These are phyloP conservation scores for Aselliscus stoliczkanus DNA, from an alignment of 2,797 vertebrate genomes.

Conservation along the genomic window DNA sequence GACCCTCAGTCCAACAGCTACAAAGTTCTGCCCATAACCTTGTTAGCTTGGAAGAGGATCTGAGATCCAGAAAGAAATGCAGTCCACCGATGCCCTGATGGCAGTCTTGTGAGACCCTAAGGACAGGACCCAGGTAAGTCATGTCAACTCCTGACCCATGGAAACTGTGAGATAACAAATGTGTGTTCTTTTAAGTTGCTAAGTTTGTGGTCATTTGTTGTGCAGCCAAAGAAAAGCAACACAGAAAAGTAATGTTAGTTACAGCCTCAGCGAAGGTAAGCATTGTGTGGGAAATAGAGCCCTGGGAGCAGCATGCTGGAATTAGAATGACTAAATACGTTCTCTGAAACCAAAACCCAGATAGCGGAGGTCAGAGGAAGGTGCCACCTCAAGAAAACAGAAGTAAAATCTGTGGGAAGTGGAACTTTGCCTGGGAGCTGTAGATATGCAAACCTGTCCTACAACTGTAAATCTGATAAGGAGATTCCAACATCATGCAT, in stretches of 20 bases:
- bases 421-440: background rate
- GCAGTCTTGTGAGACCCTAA: background rate
- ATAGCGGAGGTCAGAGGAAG: background rate
- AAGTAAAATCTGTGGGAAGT: background rate
- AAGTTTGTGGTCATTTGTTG: background rate
- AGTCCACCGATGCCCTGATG: too few species aligned
- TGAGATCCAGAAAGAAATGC: background rate
- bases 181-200: background rate
- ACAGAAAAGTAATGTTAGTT: background rate
- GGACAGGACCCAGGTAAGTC: background rate
- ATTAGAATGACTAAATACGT: background rate
- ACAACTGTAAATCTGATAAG: background rate
- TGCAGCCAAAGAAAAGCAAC: background rate
- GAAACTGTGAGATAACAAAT: background rate
- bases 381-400: background rate
- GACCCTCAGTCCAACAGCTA: background rate
- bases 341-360: slow-evolving; percentile 25
- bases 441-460: background rate
- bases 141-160: background rate
- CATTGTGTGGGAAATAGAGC: background rate
- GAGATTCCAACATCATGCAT: background rate
- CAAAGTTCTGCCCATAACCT: background rate
- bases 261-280: background rate
- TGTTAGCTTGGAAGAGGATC: background rate
- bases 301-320: background rate